A percentile compares a stretch with the other conserved stretches of the same genome.
Conservation (phyloP, 2,797 vertebrate genomes). For the Sparidentex hasta region DNA sequence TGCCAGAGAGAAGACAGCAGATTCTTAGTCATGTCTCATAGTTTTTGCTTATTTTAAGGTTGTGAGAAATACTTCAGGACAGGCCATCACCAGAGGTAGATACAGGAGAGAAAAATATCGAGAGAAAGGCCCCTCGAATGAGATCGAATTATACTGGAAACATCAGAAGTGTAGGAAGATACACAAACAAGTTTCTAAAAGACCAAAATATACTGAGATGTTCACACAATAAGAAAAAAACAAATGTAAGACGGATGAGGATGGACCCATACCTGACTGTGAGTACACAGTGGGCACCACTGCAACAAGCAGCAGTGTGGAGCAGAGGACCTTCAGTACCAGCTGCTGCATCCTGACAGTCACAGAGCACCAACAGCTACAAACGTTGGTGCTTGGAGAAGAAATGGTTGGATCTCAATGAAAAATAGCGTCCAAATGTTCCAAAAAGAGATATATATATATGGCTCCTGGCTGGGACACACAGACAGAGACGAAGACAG, state of each 20-base stretch:
- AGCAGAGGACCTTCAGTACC: slow-evolving; percentile 55
- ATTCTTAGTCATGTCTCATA: slow-evolving; percentile 1
- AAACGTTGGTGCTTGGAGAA: neutral
- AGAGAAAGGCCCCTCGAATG: slow-evolving; percentile 1
- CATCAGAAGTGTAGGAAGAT: neutral
- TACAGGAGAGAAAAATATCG: neutral
- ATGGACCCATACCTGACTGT: slow-evolving; percentile 70
- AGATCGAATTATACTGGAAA: slow-evolving; percentile 6
- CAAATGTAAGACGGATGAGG: neutral
- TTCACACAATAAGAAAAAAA: neutral
- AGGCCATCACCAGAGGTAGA: neutral
- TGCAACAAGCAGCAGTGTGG: slow-evolving; percentile 69
- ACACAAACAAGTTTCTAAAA: slow-evolving; percentile 5
- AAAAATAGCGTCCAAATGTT: slow-evolving; percentile 16
- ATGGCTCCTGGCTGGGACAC: slow-evolving; percentile 29
- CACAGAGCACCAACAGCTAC: slow-evolving; percentile 34
- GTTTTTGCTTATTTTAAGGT: neutral
- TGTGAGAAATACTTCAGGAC: slow-evolving; percentile 1
- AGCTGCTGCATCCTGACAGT: slow-evolving; percentile 71
- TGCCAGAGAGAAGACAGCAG: neutral
- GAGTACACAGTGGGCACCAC: slow-evolving; percentile 49
- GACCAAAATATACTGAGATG: slow-evolving; percentile 1
- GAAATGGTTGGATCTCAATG: neutral
- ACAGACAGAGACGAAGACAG: slow-evolving; percentile 50
- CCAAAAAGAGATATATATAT: slow-evolving; percentile 16